These are phyloP conservation scores for Peribatodes rhomboidaria DNA, from an alignment of 2,888 invertebrate genomes.

Conservation along the genomic window DNA sequence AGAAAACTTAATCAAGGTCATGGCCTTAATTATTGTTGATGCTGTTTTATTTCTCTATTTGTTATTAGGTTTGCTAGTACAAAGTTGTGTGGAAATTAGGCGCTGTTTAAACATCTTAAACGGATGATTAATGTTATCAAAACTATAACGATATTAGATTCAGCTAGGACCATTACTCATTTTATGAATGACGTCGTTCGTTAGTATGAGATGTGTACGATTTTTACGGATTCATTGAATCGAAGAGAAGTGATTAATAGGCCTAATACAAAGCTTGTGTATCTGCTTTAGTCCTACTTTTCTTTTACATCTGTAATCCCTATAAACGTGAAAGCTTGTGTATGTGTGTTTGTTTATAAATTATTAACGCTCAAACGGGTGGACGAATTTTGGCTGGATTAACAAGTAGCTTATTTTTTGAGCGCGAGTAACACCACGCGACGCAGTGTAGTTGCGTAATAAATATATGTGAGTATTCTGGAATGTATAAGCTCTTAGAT, in stretches of 20 bases:
- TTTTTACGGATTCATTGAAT: background rate
- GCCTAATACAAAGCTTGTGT: background rate
- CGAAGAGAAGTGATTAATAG: background rate
- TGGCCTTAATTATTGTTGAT: no score
- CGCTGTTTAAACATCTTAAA: background rate
- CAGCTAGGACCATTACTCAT: slow-evolving; percentile 1
- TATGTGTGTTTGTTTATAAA: no score
- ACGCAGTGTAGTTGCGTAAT: no score
- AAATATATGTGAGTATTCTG: no score
- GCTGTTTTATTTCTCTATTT: background rate
- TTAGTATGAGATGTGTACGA: background rate
- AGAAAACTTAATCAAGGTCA: no score
- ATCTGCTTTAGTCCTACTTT: background rate
- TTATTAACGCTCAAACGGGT: no score
- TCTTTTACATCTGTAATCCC: no score
- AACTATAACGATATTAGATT: slow-evolving; percentile 1
- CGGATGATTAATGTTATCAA: background rate
- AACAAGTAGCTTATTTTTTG: no score
- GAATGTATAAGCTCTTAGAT: background rate
- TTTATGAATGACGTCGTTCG: background rate
- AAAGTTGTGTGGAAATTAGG: background rate
- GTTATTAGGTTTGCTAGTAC: background rate
- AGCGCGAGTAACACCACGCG: no score
- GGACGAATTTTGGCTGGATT: no score
- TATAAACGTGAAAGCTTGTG: background rate